Percentiles rank a stretch among this genome's conserved stretches.
These are phyloP conservation scores for Tipula unca DNA, from an alignment of 2,888 invertebrate species.

Conservation along the genomic window DNA sequence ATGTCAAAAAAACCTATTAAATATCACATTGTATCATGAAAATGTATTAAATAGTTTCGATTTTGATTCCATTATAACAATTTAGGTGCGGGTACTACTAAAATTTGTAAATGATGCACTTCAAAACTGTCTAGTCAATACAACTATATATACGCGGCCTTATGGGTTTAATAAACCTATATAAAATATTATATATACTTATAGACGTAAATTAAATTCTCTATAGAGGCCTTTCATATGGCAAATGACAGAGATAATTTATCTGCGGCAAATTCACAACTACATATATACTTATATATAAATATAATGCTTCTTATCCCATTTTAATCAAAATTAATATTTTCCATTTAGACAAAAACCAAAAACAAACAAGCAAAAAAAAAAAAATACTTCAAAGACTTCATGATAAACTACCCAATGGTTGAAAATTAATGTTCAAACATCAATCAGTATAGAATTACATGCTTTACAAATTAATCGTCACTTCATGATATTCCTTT, in stretches of 20 bases:
- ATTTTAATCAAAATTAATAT: not conserved
- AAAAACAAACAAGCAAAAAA: not conserved
- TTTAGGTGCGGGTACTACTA: too few species aligned
- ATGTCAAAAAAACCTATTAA: too few species aligned
- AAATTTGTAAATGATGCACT: too few species aligned
- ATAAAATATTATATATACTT: too few species aligned
- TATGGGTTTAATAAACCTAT: too few species aligned
- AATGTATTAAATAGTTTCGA: too few species aligned
- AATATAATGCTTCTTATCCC: not conserved
- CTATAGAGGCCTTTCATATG: not conserved
- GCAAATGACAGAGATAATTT: not conserved
- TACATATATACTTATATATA: too few species aligned
- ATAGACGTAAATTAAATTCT: too few species aligned
- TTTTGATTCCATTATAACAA: too few species aligned
- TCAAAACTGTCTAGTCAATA: too few species aligned
- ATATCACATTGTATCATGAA: too few species aligned
- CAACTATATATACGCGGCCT: too few species aligned
- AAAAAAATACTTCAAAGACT: not conserved
- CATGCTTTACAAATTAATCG: not conserved
- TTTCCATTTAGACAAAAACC: not conserved
- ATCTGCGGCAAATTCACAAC: not conserved
- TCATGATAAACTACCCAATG: not conserved
- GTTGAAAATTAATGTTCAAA: not conserved
- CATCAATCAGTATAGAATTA: not conserved
- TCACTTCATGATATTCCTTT: not conserved